Conservation (phyloP, 1,140 invertebrate genomes). For the Brachionus asplanchnoidis region DNA sequence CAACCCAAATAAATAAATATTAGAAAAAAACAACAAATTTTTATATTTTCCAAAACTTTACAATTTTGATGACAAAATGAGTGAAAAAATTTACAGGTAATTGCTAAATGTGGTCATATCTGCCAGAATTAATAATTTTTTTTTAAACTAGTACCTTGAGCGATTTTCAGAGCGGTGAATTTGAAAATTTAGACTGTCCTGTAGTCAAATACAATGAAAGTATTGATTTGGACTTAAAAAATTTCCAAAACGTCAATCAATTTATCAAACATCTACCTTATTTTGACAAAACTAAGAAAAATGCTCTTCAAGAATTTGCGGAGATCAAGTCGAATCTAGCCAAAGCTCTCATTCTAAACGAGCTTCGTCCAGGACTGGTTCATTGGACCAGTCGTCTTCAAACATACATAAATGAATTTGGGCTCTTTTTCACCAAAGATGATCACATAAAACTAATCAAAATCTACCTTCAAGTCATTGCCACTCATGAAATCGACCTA, state of each 20-base stretch:
- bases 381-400: slow-evolving; percentile 28
- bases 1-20: not conserved
- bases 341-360: not conserved
- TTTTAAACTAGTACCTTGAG: not conserved
- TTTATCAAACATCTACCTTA: slow-evolving; percentile 40
- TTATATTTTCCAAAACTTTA: not conserved
- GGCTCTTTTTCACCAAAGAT: slow-evolving; percentile 13
- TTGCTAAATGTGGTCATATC: not conserved
- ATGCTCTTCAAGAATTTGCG: not conserved
- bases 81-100: not conserved
- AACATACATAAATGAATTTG: slow-evolving; percentile 11
- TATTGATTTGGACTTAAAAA: not conserved
- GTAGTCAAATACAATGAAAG: not conserved
- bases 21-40: not conserved
- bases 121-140: not conserved
- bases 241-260: not conserved
- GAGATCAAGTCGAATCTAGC: slow-evolving; percentile 14
- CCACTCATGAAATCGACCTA: not conserved
- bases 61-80: not conserved
- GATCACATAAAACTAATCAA: slow-evolving; percentile 36
- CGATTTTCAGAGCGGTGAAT: not conserved
- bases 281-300: not conserved
- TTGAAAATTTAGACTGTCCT: not conserved
- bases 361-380: slow-evolving; percentile 16
- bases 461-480: not conserved